These are phyloP conservation scores for Hipparchia sbordonii DNA, from an alignment of 2,888 invertebrate genomes.

Conservation along the genomic window DNA sequence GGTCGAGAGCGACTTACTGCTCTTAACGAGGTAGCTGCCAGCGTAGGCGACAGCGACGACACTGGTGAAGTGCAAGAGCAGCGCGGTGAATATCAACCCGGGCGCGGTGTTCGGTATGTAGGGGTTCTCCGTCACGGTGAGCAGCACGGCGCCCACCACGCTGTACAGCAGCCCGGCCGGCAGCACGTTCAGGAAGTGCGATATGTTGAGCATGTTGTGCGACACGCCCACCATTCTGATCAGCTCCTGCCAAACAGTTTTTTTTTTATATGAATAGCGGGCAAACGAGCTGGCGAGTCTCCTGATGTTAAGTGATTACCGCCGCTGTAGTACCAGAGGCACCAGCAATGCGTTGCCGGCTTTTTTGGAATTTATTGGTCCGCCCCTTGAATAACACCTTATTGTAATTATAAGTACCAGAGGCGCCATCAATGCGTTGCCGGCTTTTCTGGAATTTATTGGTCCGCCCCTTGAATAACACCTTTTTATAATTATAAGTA, in stretches of 20 bases:
- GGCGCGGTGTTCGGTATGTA: slow-evolving; percentile 49
- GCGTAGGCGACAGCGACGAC: neutral
- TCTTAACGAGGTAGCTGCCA: slow-evolving; percentile 3
- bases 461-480: too few relatives aligned
- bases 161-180: slow-evolving; percentile 80
- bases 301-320: too few relatives aligned
- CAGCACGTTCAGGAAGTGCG: slow-evolving; percentile 86
- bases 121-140: slow-evolving; percentile 58
- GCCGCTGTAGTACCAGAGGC: too few relatives aligned
- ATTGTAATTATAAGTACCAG: too few relatives aligned
- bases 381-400: too few relatives aligned
- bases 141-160: slow-evolving; percentile 59
- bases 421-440: too few relatives aligned
- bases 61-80: neutral
- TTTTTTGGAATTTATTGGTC: too few relatives aligned
- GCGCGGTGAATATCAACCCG: neutral
- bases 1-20: neutral
- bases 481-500: too few relatives aligned
- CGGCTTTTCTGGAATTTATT: too few relatives aligned
- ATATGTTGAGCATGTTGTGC: slow-evolving; percentile 84
- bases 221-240: slow-evolving; percentile 91
- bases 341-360: too few relatives aligned
- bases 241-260: slow-evolving; percentile 81
- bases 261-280: too few relatives aligned
- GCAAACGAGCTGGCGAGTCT: too few relatives aligned